Base-by-base conservation (phyloP, 2,797 vertebrate genomes). In the Paramormyrops hopkinsi region DNA sequence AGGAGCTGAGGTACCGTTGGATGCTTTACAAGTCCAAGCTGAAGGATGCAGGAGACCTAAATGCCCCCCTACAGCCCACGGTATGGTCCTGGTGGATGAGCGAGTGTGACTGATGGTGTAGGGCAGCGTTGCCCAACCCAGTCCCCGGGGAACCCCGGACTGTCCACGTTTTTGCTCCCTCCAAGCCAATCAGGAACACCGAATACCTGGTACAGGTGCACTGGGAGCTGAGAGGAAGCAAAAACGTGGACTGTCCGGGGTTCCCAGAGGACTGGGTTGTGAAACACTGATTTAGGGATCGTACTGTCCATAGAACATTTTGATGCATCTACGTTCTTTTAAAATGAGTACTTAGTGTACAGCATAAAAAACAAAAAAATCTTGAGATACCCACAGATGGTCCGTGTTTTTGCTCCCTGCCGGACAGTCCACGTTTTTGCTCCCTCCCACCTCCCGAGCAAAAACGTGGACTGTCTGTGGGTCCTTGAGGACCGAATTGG, bases 11-110 rank as follows among this genome's bases (percentile, higher is more conserved):
- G 9, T 98, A 98, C 91, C 95, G 17, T 33, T 99, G 98, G 98
- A 97, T 98, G 96, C 96, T 99, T 0, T 97, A 99, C 93, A 99
- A 99, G 92, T 96, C 97, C 79, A 97, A 98, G 90, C 95, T 99
- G 86, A 96, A 95, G 84, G 96, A 97, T 1, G 91, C 93, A 12
- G 17, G 92, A 48, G 92, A 89, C 2, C 82, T 95, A 14, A 89
- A n/a, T 91, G 93, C 95, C 90, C 90, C 87, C 14, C 5, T 56
- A 2, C n/a, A 12, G 8, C 25, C 54, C 54, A 91, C 92, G 93
- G 95, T 96, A 90, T 93, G 91, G 88, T 8, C 11, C 11, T 9
- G 41, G 48, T 6, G 46, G 88, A 54, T 17, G 5, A 86, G 25
- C 9, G 29, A 19, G 29, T 41, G n/a, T 37, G 22, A 37, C 22